Percentiles rank a stretch among this genome's conserved stretches.
Conservation (phyloP, 2,113 vertebrate genomes). For the Tetrao urogallus region DNA sequence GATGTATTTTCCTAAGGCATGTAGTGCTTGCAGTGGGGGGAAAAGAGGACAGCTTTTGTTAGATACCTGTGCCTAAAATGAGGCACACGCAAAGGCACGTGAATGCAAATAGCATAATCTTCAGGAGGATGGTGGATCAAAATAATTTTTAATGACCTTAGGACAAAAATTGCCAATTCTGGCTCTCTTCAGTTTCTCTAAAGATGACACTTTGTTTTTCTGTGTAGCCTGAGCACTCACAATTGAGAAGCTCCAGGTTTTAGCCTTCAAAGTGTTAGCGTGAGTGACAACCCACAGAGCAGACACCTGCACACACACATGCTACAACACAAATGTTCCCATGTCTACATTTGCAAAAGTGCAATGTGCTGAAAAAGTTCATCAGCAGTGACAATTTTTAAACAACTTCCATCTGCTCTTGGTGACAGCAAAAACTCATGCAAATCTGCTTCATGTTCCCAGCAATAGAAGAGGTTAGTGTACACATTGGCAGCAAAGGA, state of each 20-base stretch:
- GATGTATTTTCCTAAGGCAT: not conserved
- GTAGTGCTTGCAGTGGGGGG: fast-evolving
- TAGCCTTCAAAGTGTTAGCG: not conserved
- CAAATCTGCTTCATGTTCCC: not conserved
- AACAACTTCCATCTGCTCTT: conserved; percentile 15
- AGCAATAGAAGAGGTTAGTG: not conserved
- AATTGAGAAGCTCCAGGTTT: not conserved
- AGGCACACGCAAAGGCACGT: not conserved
- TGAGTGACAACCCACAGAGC: not conserved
- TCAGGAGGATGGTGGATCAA: not conserved
- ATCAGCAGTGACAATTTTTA: not conserved
- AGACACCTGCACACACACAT: not conserved
- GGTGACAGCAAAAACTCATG: not conserved
- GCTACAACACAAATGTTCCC: not conserved
- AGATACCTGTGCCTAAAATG: not conserved
- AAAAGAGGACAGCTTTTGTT: not conserved
- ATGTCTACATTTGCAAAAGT: not conserved
- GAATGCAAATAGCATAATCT: not conserved
- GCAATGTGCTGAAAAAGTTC: not conserved
- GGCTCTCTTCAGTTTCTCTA: not conserved
- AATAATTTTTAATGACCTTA: not conserved
- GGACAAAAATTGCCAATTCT: not conserved
- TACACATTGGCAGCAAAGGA: not conserved
- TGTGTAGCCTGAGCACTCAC: not conserved
- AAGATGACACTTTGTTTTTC: not conserved